Conservation (phyloP, 1,140 invertebrate genomes). For the Asobara japonica region DNA sequence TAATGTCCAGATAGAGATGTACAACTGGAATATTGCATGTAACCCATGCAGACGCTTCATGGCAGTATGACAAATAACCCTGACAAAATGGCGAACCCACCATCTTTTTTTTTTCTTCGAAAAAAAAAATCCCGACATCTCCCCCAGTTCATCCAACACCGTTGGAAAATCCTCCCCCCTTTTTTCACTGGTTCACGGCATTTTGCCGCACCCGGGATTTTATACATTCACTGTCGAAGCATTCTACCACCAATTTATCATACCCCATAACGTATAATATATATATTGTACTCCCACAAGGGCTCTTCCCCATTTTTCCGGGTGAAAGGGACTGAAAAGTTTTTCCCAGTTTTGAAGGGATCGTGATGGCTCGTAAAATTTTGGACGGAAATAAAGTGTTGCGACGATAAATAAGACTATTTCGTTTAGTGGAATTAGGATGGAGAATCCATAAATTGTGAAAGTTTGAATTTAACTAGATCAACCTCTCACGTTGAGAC, state of each 20-base stretch:
- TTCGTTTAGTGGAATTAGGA: constrained; percentile 39
- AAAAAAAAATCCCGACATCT: constrained; percentile 33
- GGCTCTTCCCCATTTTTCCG: neutral
- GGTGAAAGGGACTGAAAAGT: neutral
- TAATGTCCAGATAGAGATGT: constrained; percentile 54
- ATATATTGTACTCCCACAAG: constrained; percentile 24
- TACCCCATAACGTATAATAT: neutral
- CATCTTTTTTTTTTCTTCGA: constrained; percentile 37
- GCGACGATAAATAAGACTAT: constrained; percentile 58
- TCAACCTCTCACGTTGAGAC: too few species aligned
- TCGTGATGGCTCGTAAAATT: constrained; percentile 45
- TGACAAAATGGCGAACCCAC: constrained; percentile 57
- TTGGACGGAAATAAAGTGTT: constrained; percentile 33
- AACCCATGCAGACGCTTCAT: neutral
- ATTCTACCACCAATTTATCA: neutral
- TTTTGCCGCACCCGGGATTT: neutral
- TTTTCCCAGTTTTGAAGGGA: neutral
- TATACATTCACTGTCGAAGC: constrained; percentile 15
- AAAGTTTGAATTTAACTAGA: too few species aligned
- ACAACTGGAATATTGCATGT: neutral
- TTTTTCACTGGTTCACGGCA: neutral
- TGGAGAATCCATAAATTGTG: constrained; percentile 57
- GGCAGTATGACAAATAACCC: constrained; percentile 65
- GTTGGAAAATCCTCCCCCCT: neutral
- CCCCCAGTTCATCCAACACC: constrained; percentile 10